Evolutionary conservation across 1,140 invertebrate genomes (phyloP).

Genomic region (Heterodera carotae): DNA sequence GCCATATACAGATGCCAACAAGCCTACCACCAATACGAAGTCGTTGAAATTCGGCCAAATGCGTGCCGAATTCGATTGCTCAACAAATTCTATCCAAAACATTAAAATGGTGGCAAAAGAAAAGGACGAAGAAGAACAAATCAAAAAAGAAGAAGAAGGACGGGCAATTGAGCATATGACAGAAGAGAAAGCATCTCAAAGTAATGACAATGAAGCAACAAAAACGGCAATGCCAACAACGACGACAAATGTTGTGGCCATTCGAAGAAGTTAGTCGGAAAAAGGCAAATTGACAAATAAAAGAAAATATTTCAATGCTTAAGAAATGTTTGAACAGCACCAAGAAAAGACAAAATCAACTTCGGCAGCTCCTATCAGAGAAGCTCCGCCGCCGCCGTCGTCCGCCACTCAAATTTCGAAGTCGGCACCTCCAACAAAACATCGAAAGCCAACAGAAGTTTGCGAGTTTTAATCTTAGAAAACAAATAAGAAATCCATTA

Average conservation of each 20-base stretch:
- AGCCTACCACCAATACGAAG: not conserved
- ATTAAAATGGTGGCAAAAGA: not conserved
- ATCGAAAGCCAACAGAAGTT: not conserved
- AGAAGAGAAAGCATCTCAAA: not conserved
- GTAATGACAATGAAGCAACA: not conserved
- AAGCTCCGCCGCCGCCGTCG: not conserved
- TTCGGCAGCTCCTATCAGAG: not conserved
- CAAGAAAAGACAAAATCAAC: not conserved
- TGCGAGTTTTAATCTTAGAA: not conserved
- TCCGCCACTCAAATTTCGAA: not conserved
- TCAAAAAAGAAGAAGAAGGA: not conserved
- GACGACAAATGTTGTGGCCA: not conserved
- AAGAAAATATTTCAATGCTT: not conserved
- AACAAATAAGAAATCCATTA: not conserved
- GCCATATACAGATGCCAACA: not conserved
- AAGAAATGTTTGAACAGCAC: constrained; percentile 10
- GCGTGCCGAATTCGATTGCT: not conserved
- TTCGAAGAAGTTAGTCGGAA: not conserved
- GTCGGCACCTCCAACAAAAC: not conserved
- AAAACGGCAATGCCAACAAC: not conserved
- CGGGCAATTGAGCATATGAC: not conserved
- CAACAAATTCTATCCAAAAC: not conserved
- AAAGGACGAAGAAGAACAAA: not conserved
- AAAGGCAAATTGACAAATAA: not conserved
- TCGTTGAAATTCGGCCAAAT: not conserved